Percentiles rank a stretch among this genome's conserved stretches.
These are phyloP conservation scores for Salvator merianae DNA, from an alignment of 2,113 vertebrate genomes.

Conservation along the genomic window DNA sequence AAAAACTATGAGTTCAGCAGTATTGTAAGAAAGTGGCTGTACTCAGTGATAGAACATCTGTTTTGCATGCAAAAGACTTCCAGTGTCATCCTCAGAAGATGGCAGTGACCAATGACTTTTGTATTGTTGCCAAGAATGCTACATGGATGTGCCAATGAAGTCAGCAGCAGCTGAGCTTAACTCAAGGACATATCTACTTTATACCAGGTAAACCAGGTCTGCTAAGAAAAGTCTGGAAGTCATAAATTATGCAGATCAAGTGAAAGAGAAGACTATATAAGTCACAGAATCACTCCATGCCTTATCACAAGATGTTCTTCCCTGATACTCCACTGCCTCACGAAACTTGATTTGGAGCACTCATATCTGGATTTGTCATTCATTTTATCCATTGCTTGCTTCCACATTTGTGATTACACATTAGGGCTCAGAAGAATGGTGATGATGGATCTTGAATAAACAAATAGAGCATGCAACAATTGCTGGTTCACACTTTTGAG, in stretches of 20 bases:
- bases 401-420: slow-evolving; percentile 5
- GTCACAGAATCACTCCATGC: neutral
- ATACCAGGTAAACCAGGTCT: neutral
- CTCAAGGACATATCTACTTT: neutral
- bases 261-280: neutral
- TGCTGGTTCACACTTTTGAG: too few relatives aligned
- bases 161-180: too few relatives aligned
- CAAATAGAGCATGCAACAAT: too few relatives aligned
- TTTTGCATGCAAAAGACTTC: too few relatives aligned
- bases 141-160: too few relatives aligned
- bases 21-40: too few relatives aligned
- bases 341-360: neutral
- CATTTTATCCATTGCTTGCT: slow-evolving; percentile 19
- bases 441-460: too few relatives aligned
- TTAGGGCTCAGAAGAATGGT: too few relatives aligned
- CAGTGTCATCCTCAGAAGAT: too few relatives aligned
- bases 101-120: too few relatives aligned
- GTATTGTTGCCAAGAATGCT: too few relatives aligned
- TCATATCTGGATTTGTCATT: neutral
- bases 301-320: neutral
- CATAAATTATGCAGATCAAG: neutral
- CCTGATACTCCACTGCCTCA: neutral
- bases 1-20: neutral
- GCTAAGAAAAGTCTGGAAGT: neutral
- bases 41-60: too few relatives aligned